Base-by-base conservation (phyloP, 2,888 invertebrate genomes). In the Cryptocheilus praepositus region DNA sequence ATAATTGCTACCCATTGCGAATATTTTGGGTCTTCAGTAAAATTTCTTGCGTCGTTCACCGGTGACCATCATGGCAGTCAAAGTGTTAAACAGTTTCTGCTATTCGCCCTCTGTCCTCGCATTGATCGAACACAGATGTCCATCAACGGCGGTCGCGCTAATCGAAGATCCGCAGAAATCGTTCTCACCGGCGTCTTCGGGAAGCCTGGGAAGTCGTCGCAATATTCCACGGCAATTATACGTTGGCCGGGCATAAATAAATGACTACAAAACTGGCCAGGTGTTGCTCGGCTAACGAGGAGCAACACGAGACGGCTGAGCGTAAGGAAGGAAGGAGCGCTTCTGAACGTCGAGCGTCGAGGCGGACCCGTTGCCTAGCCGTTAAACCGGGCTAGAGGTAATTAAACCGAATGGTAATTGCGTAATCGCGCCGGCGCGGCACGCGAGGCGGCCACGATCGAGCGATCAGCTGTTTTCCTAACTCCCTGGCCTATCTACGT, bases 351-450 rank as follows among this genome's bases (percentile, higher is more conserved):
- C 52, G 54, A 18, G 49, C 44, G 21, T 3, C 43, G 49, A 58
- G 60, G 53, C 59, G 59, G 53, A 59, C 53, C 67, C 55, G 56
- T 51, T 57, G 66, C 51, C 57, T 51, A 63, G 63, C 65, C 65
- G 71, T 71, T 71, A 63, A 70, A 11, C 19, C 56, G 52, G 61
- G 63, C n/a, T 61, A 55, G 54, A 60, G 67, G 64, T 66, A 77
- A 77, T 77, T 77, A 79, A 79, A 79, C 68, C 72, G 70, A 74
- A 73, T 76, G 76, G 73, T 79, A 79, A 79, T 79, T 79, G 71
- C 74, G 70, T 78, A 79, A 79, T 79, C 69, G 74, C 64, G n/a
- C 54, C 59, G 67, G 61, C 53, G 54, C 56, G 57, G 63, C 64
- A 73, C 73, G 68, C 71, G 73, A 73, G 61, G 56, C 58, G 36